phyloP scores from a whole-genome alignment of 2,113 vertebrate genomes.

The Cynopterus brachyotis region DNA sequence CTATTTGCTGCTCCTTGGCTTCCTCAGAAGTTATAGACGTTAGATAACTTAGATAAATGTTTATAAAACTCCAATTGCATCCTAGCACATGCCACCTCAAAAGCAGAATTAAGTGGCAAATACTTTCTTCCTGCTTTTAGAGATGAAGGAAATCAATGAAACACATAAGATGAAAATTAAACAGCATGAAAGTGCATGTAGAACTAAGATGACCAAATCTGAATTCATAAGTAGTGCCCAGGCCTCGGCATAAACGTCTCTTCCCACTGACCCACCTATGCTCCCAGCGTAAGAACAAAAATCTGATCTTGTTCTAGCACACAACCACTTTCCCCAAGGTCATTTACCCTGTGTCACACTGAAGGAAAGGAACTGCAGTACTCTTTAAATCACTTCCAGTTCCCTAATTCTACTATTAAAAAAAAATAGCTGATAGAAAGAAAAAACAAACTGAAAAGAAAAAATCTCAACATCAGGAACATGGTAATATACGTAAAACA shows the following conservation, averaged over 20 bases:
- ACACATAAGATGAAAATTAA: background rate
- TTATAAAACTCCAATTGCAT: background rate
- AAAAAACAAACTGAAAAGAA: background rate
- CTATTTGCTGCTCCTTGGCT: background rate
- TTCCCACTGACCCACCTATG: background rate
- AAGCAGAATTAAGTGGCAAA: background rate
- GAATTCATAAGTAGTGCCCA: background rate
- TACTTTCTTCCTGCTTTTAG: background rate
- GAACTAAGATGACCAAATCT: background rate
- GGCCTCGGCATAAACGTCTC: background rate
- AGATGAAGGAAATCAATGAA: background rate
- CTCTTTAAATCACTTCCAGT: background rate
- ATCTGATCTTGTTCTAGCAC: background rate
- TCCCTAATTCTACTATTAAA: background rate
- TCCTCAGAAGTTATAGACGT: background rate
- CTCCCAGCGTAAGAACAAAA: background rate
- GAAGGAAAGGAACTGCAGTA: background rate
- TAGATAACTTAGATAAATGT: background rate
- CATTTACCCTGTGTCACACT: background rate
- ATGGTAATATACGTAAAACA: background rate
- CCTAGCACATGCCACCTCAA: background rate
- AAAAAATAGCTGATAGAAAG: background rate
- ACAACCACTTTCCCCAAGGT: background rate
- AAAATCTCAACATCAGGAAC: background rate
- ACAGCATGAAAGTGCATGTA: background rate